These are phyloP conservation scores for Drosophila nr. perissopoda DNA, from an alignment of 2,888 invertebrate genomes.

Conservation along the genomic window DNA sequence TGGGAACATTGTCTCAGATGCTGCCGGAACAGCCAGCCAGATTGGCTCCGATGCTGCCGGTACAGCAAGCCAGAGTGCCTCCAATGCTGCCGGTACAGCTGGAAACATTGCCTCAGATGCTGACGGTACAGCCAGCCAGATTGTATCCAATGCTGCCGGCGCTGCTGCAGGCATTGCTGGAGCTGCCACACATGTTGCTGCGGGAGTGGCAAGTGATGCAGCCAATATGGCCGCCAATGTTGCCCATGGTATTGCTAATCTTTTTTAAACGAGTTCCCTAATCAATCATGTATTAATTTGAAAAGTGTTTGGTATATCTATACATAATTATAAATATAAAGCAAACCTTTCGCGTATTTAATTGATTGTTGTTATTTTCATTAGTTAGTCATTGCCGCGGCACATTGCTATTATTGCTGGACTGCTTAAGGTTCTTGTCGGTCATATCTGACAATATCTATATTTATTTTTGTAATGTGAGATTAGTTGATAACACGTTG, in stretches of 20 bases:
- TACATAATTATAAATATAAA: slow-evolving; percentile 8
- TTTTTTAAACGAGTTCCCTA: slow-evolving; percentile 12
- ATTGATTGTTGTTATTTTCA: background rate
- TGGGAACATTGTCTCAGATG: fast-evolving
- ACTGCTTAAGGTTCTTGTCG: background rate
- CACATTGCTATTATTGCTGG: background rate
- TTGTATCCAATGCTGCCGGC: slow-evolving; percentile 12
- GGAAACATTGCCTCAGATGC: slow-evolving; percentile 4
- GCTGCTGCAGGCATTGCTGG: slow-evolving; percentile 4
- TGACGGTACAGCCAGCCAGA: background rate
- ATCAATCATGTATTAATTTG: background rate
- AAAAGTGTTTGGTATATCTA: background rate
- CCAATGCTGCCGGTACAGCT: background rate
- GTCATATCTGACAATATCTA: background rate
- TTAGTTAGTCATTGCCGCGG: background rate
- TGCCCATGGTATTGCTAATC: slow-evolving; percentile 17
- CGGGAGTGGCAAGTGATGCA: slow-evolving; percentile 16
- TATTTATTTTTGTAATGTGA: background rate
- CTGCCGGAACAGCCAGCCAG: background rate
- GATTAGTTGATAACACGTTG: slow-evolving; percentile 14
- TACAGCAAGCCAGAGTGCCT: background rate
- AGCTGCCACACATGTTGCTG: slow-evolving; percentile 27
- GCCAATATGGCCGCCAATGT: background rate
- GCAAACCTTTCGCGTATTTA: background rate
- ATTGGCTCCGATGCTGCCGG: background rate